A percentile compares a stretch with the other conserved stretches of the same genome.
phyloP scores from a whole-genome alignment of 2,797 vertebrate genomes.

The Sandelia bainsii region DNA sequence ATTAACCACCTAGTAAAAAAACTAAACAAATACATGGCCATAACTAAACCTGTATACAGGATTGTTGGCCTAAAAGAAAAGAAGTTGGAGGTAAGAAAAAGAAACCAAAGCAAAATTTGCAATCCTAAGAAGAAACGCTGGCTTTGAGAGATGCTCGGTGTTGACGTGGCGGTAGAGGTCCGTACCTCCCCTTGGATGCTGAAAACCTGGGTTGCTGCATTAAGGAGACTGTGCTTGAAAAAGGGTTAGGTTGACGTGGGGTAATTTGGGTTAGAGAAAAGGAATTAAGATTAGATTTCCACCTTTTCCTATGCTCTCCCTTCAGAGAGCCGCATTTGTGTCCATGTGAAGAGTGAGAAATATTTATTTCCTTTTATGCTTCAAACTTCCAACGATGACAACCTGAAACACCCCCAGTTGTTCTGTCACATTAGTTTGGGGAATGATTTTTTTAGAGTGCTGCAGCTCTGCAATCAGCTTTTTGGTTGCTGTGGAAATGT shows the following conservation, averaged over 20 bases:
- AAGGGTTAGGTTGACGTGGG: conserved; percentile 87
- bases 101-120: conserved; percentile 67
- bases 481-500: conserved; percentile 82
- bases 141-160: conserved; percentile 81
- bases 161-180: conserved; percentile 81
- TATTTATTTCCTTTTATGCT: conserved; percentile 63
- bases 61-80: conserved; percentile 80
- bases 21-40: conserved; percentile 60
- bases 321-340: conserved; percentile 78
- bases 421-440: conserved; percentile 71
- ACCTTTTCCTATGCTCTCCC: conserved; percentile 81
- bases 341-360: conserved; percentile 68
- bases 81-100: conserved; percentile 71
- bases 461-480: conserved; percentile 74
- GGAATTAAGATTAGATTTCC: conserved; percentile 86
- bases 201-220: conserved; percentile 86
- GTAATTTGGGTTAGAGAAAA: conserved; percentile 91
- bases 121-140: conserved; percentile 78
- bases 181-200: conserved; percentile 84
- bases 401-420: conserved; percentile 82
- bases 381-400: conserved; percentile 82
- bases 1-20: conserved; percentile 67
- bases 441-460: conserved; percentile 68
- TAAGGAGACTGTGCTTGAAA: conserved; percentile 88
- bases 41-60: conserved; percentile 81